Base-by-base conservation (phyloP, 1,140 invertebrate species). In the Chelonus insularis region DNA sequence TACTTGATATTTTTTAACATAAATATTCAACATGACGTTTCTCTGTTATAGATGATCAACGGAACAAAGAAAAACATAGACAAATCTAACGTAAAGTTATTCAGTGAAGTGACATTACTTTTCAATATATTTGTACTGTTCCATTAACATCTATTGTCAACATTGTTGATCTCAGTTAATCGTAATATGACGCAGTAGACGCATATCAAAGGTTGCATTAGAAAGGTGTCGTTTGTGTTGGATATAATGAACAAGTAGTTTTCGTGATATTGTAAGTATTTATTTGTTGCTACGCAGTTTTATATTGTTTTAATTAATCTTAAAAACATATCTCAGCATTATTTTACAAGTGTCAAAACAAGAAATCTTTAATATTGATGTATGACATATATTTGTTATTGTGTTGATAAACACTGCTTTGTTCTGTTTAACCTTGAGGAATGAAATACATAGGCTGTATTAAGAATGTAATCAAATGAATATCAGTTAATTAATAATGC, bases 111-210 rank as follows among this genome's bases (percentile, higher is more conserved):
- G 73, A 73, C 70, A 73, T 73, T 64, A 70, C 71, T 70, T 43
- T 68, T 41, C 41, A 34, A 29, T 29, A 14, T 36, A n/a, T 58
- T 21, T 39, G 21, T 50, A 48, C 14, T 41, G 21, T 29, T 32
- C 16, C 56, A 39, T n/a, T 34, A 43, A 32, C 67, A 65, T 65
- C 62, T 63, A 67, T 64, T 67, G 29, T 50, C 16, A 57, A 68
- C 66, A 39, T 39, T 39, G 37, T 39, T 11, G n/a, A 68, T 72
- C 72, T 76, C 71, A 76, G 72, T 77, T 68, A 68, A 65, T 75
- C 65, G 65, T 66, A 73, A 67, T 75, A 77, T 79, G 77, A 79
- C 76, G 77, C 77, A 79, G 71, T 78, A 78, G 71, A 70, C 68
- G 58, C 70, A 67, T 64, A 65, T 59, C n/a, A 50, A 52, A 64